Base-by-base conservation (phyloP, 1,140 invertebrate genomes). In the Gerris buenoi region DNA sequence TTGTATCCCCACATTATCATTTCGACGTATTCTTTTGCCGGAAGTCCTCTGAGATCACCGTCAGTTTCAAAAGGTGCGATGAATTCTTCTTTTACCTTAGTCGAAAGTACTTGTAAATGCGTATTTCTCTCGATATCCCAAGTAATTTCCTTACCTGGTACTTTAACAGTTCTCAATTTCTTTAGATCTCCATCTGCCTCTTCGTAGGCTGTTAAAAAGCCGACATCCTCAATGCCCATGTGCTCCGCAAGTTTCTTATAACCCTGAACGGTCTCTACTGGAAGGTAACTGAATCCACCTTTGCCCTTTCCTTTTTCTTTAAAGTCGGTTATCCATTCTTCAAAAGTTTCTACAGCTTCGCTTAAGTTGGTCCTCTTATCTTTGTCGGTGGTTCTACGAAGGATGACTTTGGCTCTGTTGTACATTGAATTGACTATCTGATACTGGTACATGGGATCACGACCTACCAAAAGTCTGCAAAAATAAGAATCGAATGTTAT, bases 1-100 rank as follows among this genome's bases (percentile, higher is more conserved):
- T 75, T 77, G 65, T 76, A 79, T 2, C 70, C 77, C 75, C 76
- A 76, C 74, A 79, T 74, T 14, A 79, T 78, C 25, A 77, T 72
- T 22, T 72, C 65, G 1, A 70, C 69, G 59, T 79, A 77, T 18
- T 75, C 73, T 27, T 71, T 72, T 13, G 72, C 75, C 0, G 78
- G 78, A 3, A 78, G 68, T 26, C 74, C 77, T 25, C 69, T 33
- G 18, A 77, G 68, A 25, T 73, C 66, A 0, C 59, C 73, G 3
- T 77, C 75, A 0, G 73, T 74, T 46, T 77, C 72, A 56, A 72
- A 78, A 67, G 76, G 74, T 5, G 70, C 71, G 23, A 71, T 63
- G 5, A 71, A 63, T 2, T 75, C 69, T 2, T 74, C 70, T 15
- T 75, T 75, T 22, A 78, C 74, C 14, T 68, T 58, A 5, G 72